Conservation (phyloP, 2,888 invertebrate genomes). For the Eulithis prunata region DNA sequence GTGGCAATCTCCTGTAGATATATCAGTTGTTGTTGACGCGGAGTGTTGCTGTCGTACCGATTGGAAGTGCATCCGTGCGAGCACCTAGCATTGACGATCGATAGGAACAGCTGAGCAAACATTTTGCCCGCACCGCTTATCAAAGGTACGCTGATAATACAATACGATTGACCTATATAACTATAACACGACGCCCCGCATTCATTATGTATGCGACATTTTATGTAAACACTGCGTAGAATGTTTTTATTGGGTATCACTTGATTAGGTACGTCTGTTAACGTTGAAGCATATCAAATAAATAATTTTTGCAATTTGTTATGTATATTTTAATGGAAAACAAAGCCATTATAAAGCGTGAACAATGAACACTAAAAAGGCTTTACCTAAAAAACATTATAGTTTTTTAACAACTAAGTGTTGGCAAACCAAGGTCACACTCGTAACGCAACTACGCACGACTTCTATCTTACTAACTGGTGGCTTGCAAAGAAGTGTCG, state of each 20-base stretch:
- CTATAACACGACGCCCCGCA: slow-evolving; percentile 29
- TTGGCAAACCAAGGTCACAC: slow-evolving; percentile 7
- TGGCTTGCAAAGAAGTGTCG: neutral
- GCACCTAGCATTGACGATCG: slow-evolving; percentile 55
- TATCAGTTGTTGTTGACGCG: slow-evolving; percentile 64
- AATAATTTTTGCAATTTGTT: neutral
- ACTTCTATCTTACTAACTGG: neutral
- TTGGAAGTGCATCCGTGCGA: slow-evolving; percentile 59
- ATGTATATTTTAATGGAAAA: slow-evolving; percentile 10
- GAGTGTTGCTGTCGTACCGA: slow-evolving; percentile 59
- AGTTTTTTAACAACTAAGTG: slow-evolving; percentile 1
- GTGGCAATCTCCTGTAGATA: slow-evolving; percentile 61
- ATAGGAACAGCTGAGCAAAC: slow-evolving; percentile 73
- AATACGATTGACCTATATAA: slow-evolving; percentile 54
- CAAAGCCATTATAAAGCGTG: slow-evolving; percentile 8
- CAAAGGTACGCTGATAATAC: slow-evolving; percentile 62
- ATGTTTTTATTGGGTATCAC: slow-evolving; percentile 32
- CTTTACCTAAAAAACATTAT: slow-evolving; percentile 3
- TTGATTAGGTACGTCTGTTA: slow-evolving; percentile 18
- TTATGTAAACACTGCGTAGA: slow-evolving; percentile 35
- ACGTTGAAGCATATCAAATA: neutral
- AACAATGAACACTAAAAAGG: slow-evolving; percentile 11
- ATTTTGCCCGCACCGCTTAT: slow-evolving; percentile 60
- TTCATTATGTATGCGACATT: slow-evolving; percentile 36
- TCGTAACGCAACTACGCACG: neutral